A percentile compares a stretch with the other conserved stretches of the same genome.
Evolutionary conservation across 2,797 vertebrate species (phyloP).

Genomic region (Sebastes variabilis): DNA sequence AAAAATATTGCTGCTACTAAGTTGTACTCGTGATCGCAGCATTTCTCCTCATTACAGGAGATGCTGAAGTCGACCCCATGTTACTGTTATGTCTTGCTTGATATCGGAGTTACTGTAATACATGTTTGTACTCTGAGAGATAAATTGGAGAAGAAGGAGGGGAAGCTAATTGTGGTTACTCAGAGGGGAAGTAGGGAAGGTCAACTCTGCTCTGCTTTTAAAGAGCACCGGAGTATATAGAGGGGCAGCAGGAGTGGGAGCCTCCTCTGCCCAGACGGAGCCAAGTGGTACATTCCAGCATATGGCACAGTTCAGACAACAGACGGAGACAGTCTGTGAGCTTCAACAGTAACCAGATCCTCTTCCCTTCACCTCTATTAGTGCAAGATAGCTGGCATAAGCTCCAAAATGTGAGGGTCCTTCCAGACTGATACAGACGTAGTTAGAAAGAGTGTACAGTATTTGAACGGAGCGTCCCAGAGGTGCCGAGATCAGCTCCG

Average conservation of each 20-base stretch:
- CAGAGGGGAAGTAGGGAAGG: conserved; percentile 38
- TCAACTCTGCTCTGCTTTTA: conserved; percentile 41
- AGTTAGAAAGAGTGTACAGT: background rate
- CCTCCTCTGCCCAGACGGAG: conserved; percentile 48
- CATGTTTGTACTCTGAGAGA: conserved; percentile 2
- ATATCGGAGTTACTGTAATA: conserved; percentile 26
- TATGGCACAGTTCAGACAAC: conserved; percentile 72
- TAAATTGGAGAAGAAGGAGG: conserved; percentile 22
- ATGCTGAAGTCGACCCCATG: conserved; percentile 22
- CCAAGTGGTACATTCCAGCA: conserved; percentile 67
- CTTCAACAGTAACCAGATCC: conserved; percentile 47
- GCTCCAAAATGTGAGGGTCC: conserved; percentile 6
- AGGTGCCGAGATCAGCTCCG: conserved; percentile 45
- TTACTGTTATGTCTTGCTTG: conserved; percentile 33
- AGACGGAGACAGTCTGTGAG: conserved; percentile 65
- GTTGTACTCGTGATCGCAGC: conserved; percentile 1
- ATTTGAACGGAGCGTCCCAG: conserved; percentile 33
- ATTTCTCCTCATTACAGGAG: conserved; percentile 42
- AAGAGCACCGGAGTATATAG: conserved; percentile 11
- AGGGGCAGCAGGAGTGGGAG: conserved; percentile 19
- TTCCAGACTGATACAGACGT: conserved; percentile 9
- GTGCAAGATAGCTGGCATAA: conserved; percentile 13
- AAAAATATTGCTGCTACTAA: background rate
- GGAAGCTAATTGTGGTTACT: conserved; percentile 36
- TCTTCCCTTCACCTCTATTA: conserved; percentile 34